Conservation (phyloP, 2,113 vertebrate genomes). For the Lamprotornis superbus region DNA sequence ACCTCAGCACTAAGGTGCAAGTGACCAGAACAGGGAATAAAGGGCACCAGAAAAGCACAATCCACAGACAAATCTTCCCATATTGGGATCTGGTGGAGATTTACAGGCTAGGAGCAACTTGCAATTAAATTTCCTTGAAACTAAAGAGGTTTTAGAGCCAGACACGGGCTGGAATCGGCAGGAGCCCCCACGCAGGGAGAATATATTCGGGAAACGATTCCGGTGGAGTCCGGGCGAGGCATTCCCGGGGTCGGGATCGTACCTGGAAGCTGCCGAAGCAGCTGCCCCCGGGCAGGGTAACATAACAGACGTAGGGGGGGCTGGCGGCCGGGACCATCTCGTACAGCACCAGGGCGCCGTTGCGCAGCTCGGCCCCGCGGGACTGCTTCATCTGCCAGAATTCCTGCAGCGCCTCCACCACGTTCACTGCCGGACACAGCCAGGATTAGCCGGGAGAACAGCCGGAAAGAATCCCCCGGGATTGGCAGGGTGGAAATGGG, state of each 20-base stretch:
- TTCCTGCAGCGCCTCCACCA: conserved; percentile 97
- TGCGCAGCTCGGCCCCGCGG: conserved; percentile 92
- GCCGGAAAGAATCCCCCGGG: neutral
- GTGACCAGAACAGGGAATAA: fast-evolving
- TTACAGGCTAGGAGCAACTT: neutral
- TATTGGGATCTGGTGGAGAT: neutral
- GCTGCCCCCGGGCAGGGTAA: conserved; percentile 95
- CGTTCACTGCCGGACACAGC: conserved; percentile 81
- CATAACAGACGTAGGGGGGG: conserved; percentile 94
- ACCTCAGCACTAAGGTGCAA: neutral
- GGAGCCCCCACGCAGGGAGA: fast-evolving
- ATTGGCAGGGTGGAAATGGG: neutral
- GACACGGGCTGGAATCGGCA: no score
- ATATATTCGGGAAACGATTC: neutral
- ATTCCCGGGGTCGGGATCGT: neutral
- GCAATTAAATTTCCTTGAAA: neutral
- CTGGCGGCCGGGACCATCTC: conserved; percentile 96
- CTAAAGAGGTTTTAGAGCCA: no score
- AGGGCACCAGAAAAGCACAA: fast-evolving
- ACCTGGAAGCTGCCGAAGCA: conserved; percentile 97
- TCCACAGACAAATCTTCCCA: neutral
- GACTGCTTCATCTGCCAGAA: conserved; percentile 99
- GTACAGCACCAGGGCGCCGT: conserved; percentile 96
- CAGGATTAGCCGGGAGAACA: no score
- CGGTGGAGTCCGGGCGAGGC: no score